phyloP scores from a whole-genome alignment of 2,113 vertebrate species.

The Cinclus mexicanus region DNA sequence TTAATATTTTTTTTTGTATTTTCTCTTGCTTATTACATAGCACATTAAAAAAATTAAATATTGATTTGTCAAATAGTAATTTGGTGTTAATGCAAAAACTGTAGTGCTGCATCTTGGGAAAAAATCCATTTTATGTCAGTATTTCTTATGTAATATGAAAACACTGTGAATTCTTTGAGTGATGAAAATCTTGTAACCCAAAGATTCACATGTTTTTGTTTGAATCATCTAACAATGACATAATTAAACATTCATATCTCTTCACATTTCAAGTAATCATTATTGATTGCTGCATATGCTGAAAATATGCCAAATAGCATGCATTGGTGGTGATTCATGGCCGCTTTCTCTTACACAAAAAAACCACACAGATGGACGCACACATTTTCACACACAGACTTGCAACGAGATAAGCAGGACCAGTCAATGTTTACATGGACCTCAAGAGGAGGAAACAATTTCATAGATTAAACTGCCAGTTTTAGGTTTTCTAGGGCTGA shows the following conservation, averaged over 20 bases:
- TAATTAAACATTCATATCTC: neutral
- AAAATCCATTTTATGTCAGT: neutral
- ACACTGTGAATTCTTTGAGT: neutral
- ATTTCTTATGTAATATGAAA: neutral
- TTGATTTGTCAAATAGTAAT: neutral
- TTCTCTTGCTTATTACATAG: neutral
- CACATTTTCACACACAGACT: neutral
- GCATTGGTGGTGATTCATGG: neutral
- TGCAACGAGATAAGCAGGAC: neutral
- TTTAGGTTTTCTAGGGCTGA: neutral
- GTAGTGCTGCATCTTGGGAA: neutral
- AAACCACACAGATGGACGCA: rapidly evolving
- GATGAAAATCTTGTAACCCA: neutral
- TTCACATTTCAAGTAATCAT: neutral
- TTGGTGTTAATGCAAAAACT: neutral
- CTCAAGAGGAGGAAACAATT: neutral
- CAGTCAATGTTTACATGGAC: neutral
- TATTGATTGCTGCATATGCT: neutral
- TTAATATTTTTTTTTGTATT: neutral
- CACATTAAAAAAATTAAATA: neutral
- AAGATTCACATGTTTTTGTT: neutral
- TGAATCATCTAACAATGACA: neutral
- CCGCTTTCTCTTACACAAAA: neutral
- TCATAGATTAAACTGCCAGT: neutral
- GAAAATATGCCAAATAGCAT: neutral